Base-by-base conservation (phyloP, 2,888 invertebrate species). In the Ptychoptera contaminata region DNA sequence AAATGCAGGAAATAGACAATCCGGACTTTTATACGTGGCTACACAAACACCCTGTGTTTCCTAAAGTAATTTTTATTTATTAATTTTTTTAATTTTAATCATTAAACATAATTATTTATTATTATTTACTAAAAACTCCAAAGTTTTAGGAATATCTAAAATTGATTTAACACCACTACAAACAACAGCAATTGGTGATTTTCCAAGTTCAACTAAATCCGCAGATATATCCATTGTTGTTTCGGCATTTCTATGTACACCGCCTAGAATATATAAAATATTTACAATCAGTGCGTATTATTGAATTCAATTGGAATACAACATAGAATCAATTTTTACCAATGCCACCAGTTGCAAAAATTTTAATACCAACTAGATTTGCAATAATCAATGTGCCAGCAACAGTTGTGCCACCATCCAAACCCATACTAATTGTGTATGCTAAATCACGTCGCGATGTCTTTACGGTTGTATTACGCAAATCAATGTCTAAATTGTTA, bases 81-180 rank as follows among this genome's bases (percentile, higher is more conserved):
- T 47, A 46, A 47, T 44, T 47, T 16, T 16, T 23, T 16, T 8
- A 16, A 5, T 23, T 23, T 23, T 5, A 5, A 23, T 3, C 23
- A 23, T 5, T 23, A 23, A 23, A 23, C 23, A 9, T 15, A 30
- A n/a, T n/a, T n/a, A n/a, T n/a, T n/a, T 10, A 58, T 68, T 65
- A 67, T 90, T 91, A 23, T 23, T 7, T 23, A 23, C 23, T 69
- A 98, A 69, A 62, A 82, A 94, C 62, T 98, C 97, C 40, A 98
- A 70, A 1, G 97, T 97, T 59, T 82, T 80, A 4, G 80, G 82
- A 54, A 98, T 90, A 62, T 99, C 98, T 46, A 99, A 72, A 54
- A 98, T 96, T 15, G 96, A 94, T 67, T 98, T 98, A 45, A 94
- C 80, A 1, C 98, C 98, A 56, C 94, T 88, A 53, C 91, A 94